Base-by-base conservation (phyloP, 2,888 invertebrate species). In the Barypeithes pellucidus region DNA sequence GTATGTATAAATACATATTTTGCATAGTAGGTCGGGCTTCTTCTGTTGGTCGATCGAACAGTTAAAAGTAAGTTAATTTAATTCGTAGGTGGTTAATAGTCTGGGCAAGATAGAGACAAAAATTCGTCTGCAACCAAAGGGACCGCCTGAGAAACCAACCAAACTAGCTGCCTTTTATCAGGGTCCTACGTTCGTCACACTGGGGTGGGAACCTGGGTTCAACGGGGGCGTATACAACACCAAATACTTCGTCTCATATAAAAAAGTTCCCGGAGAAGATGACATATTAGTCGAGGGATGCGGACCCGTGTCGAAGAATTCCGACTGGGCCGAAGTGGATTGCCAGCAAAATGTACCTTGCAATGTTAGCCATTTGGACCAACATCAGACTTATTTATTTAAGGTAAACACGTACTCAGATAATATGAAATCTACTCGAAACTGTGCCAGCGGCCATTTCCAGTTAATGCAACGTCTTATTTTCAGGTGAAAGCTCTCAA, bases 121-220 rank as follows among this genome's bases (percentile, higher is more conserved):
- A 73, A 95, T 97, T 61, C 89, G 91, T 8, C 85, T 97, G 47
- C 96, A 96, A 82, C 92, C 94, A 0, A 96, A 96, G 86, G 95
- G 96, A 3, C 90, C 94, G 0, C 97, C 97, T 0, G 96, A 96
- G 82, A 90, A 92, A 70, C 96, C 97, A 0, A 91, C 90, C 4
- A 90, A 92, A 73, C 85, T 96, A 22, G 88, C 90, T 2, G 91
- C 93, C 9, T 88, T 92, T 71, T 92, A 93, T 82, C 90, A 93
- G 0, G 95, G 95, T 0, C 93, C 93, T 12, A 93, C 93, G 68
- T 94, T 90, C 81, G 94, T 96, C 0, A 92, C 94, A 0, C 87
- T 97, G 18, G 89, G 90, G 71, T 97, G 96, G 96, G 94, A 94
- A 81, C 91, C 95, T 0, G 96, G 96, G 0, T 97, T 97, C 84